phyloP scores from a whole-genome alignment of 2,888 invertebrate species.

The Phania funesta region DNA sequence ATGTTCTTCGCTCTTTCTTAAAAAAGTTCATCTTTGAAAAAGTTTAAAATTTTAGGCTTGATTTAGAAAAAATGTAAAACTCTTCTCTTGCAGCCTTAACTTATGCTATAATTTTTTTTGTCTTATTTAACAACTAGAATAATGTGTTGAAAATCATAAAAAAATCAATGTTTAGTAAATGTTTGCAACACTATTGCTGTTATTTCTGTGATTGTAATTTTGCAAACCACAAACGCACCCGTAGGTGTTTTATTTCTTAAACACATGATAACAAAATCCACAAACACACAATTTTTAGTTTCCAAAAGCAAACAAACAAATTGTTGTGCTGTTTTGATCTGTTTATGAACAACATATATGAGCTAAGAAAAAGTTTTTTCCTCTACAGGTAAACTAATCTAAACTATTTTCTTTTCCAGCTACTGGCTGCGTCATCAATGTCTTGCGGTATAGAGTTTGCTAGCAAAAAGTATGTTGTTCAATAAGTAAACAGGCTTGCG shows the following conservation, averaged over 20 bases:
- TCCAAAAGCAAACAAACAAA: not conserved
- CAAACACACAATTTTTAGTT: constrained; percentile 45
- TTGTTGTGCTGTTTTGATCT: constrained; percentile 11
- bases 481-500: constrained; percentile 69
- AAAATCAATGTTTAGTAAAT: constrained; percentile 78
- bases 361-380: constrained; percentile 35
- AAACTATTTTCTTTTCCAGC: not conserved
- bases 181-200: constrained; percentile 58
- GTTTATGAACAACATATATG: constrained; percentile 28
- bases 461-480: constrained; percentile 19
- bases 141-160: constrained; percentile 43
- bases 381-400: constrained; percentile 28
- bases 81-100: not conserved
- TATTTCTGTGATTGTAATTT: constrained; percentile 57
- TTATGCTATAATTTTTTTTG: constrained; percentile 22
- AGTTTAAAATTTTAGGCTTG: no score
- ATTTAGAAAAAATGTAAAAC: no score
- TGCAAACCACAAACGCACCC: constrained; percentile 73
- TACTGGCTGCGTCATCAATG: constrained; percentile 44
- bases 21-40: no score
- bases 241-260: constrained; percentile 72
- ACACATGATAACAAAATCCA: constrained; percentile 57
- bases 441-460: constrained; percentile 14
- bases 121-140: not conserved
- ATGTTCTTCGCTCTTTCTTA: no score